Conservation (phyloP, 1,140 invertebrate species). For the Meteorus sp. region DNA sequence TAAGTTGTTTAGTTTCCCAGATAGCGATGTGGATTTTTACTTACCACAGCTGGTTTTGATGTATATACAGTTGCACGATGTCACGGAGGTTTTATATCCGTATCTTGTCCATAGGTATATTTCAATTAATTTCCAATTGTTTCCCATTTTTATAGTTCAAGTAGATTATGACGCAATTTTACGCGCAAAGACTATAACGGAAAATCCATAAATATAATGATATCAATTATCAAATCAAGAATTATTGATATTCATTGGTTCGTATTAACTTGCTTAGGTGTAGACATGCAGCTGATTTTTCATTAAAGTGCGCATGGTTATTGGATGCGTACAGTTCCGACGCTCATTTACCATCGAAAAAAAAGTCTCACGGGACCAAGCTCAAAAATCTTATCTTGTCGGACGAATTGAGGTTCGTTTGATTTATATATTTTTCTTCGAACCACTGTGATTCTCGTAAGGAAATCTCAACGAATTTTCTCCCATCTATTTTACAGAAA, state of each 20-base stretch:
- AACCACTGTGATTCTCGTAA: neutral
- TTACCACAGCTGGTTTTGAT: conserved; percentile 96
- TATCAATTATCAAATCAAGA: too few species aligned
- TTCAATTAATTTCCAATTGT: neutral
- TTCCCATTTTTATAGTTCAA: too few species aligned
- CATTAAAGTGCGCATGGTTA: conserved; percentile 93
- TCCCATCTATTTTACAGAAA: neutral
- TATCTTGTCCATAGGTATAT: conserved; percentile 89
- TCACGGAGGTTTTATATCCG: conserved; percentile 91
- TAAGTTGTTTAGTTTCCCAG: conserved; percentile 92
- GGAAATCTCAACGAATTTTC: neutral
- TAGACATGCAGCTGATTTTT: conserved; percentile 92
- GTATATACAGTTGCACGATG: conserved; percentile 97
- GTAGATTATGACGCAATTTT: too few species aligned
- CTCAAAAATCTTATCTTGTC: conserved; percentile 85
- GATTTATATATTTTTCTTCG: conserved; percentile 12
- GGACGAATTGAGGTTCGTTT: conserved; percentile 75
- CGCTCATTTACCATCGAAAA: conserved; percentile 71
- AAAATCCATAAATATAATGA: too few species aligned
- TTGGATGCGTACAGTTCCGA: conserved; percentile 91
- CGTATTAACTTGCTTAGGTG: conserved; percentile 67
- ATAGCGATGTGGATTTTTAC: conserved; percentile 95
- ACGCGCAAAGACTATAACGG: too few species aligned
- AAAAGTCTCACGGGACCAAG: conserved; percentile 85
- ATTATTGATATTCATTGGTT: neutral